phyloP scores from a whole-genome alignment of 2,888 invertebrate genomes.

The Endotricha flammealis region DNA sequence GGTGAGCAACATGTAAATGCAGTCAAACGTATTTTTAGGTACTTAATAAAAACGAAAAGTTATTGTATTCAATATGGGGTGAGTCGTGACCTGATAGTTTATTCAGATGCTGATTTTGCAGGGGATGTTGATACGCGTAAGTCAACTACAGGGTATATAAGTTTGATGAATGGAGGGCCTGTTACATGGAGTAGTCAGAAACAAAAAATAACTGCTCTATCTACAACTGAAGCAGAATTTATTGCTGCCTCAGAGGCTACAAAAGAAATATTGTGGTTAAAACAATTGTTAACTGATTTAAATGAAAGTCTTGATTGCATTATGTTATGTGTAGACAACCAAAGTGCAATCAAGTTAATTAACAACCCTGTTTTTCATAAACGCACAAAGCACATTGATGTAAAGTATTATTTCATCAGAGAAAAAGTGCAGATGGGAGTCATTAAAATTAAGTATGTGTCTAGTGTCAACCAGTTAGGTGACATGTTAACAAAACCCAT shows the following conservation, averaged over 20 bases:
- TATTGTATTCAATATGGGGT: slow-evolving; percentile 22
- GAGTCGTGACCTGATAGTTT: slow-evolving; percentile 20
- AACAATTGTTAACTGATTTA: slow-evolving; percentile 21
- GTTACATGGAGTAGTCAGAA: slow-evolving; percentile 23
- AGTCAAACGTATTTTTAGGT: slow-evolving; percentile 22
- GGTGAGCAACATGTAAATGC: slow-evolving; percentile 20
- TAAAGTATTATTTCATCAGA: too few species aligned
- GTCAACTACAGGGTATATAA: slow-evolving; percentile 28
- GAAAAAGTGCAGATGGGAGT: too few species aligned
- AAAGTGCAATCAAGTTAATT: too few species aligned
- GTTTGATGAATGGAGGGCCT: slow-evolving; percentile 27
- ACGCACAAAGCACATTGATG: too few species aligned
- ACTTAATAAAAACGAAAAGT: slow-evolving; percentile 26
- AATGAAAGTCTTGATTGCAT: neutral
- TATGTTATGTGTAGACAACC: neutral
- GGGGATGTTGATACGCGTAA: slow-evolving; percentile 25
- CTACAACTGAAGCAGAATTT: too few species aligned
- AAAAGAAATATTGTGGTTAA: slow-evolving; percentile 25
- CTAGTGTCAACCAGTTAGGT: too few species aligned
- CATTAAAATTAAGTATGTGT: too few species aligned
- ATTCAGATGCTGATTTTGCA: slow-evolving; percentile 29
- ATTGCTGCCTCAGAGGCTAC: slow-evolving; percentile 11
- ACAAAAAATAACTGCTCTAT: slow-evolving; percentile 14
- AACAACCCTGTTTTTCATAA: too few species aligned
- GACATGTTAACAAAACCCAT: too few species aligned